Evolutionary conservation across 2,797 vertebrate genomes (phyloP), one percentile per base, ranked within the genome.

Genomic region (Chelidonichthys spinosus): DNA sequence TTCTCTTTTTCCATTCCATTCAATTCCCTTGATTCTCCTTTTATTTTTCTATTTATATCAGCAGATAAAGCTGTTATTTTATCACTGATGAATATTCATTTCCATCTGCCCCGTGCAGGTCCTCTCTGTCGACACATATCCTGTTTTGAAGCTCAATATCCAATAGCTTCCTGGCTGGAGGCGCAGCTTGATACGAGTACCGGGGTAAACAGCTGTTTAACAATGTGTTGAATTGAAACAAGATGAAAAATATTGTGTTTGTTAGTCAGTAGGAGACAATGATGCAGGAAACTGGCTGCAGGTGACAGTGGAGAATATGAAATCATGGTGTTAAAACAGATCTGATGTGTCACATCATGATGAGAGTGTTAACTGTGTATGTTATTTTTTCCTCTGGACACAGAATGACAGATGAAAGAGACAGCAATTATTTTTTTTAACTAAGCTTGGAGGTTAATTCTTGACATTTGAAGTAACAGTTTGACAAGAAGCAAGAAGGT

Each of bases 61-160:
- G 25, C 6, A 47, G 55, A 74, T 74, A 10, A 62, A 75, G 61
- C 61, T 55, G 18, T 72, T 64, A 17, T 74, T 65, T 75, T 70
- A 69, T 65, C 46, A 40, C 64, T 18, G n/a, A 62, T 77, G 63
- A 72, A 74, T 79, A 83, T 81, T 76, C 54, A 25, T 60, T 63
- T 69, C 60, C 55, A 76, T 75, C 68, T 62, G 59, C 54, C 64
- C 53, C 8, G 25, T 58, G 79, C 78, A 61, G 49, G 59, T 68
- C 70, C 55, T 72, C 39, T 82, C 84, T 81, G 49, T 83, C 87
- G 80, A 87, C 87, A 78, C 80, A 76, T 52, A 72, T 70, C 79
- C 76, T 63, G 67, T 14, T 78, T 39, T 42, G 70, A 52, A 74
- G 77, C 71, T 63, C 54, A 18, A 40, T 55, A 69, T 85, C 72